Evolutionary conservation across 2,113 vertebrate genomes (phyloP).

Genomic region (Maccullochella peelii): DNA sequence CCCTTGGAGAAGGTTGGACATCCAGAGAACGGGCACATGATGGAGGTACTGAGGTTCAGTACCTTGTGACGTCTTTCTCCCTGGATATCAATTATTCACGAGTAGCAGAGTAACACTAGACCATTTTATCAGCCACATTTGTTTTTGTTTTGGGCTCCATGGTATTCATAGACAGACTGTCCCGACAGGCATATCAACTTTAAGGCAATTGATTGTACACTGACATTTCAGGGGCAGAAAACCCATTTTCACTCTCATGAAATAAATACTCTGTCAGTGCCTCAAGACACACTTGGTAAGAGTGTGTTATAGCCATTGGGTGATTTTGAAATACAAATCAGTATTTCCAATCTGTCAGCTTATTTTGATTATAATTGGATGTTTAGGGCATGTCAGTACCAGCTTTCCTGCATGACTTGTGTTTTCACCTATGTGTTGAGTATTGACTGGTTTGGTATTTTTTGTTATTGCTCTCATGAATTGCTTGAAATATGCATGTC

Average conservation of each 20-base stretch:
- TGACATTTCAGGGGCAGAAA: conserved; percentile 79
- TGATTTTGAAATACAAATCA: conserved; percentile 57
- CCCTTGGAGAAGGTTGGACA: conserved; percentile 55
- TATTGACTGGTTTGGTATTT: conserved; percentile 54
- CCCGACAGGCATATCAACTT: conserved; percentile 81
- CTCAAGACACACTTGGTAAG: conserved; percentile 53
- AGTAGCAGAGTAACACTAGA: conserved; percentile 75
- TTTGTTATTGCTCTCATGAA: conserved; percentile 64
- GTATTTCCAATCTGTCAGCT: conserved; percentile 38
- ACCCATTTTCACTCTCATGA: conserved; percentile 66
- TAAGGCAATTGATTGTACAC: conserved; percentile 77
- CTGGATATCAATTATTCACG: conserved; percentile 81
- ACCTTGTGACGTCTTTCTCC: conserved; percentile 60
- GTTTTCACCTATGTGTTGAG: conserved; percentile 56
- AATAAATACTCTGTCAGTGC: conserved; percentile 68
- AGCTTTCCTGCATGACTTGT: conserved; percentile 78
- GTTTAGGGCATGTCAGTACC: conserved; percentile 75
- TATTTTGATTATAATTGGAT: conserved; percentile 58
- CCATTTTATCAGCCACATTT: conserved; percentile 77
- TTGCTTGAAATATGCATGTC: conserved; percentile 79
- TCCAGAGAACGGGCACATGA: conserved; percentile 68
- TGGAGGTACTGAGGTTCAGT: conserved; percentile 81
- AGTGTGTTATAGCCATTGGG: conserved; percentile 50
- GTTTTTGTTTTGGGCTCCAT: conserved; percentile 83
- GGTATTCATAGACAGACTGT: conserved; percentile 77